phyloP scores from a whole-genome alignment of 2,888 invertebrate species.

The Polydrusus tereticollis region DNA sequence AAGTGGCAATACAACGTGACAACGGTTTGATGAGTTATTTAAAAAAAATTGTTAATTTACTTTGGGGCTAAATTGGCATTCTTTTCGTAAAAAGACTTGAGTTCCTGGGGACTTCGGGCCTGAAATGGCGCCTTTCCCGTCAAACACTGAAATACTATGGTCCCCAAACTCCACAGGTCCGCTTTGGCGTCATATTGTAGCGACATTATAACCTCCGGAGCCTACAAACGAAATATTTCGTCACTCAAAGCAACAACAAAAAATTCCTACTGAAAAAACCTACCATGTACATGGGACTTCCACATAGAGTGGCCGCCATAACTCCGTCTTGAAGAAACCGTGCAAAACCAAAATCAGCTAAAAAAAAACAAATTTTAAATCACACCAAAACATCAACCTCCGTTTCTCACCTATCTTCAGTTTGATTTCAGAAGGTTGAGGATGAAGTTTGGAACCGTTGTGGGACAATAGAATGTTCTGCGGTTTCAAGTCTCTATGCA shows the following conservation, averaged over 20 bases:
- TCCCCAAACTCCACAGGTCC: slow-evolving; percentile 98
- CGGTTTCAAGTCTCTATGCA: slow-evolving; percentile 98
- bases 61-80: slow-evolving; percentile 91
- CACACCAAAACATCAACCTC: neutral
- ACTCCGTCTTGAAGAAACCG: slow-evolving; percentile 98
- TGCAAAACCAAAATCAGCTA: slow-evolving; percentile 99
- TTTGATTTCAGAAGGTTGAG: slow-evolving; percentile 86
- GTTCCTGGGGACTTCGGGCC: slow-evolving; percentile 96
- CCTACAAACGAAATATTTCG: slow-evolving; percentile 70
- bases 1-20: too few species aligned
- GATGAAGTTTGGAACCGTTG: slow-evolving; percentile 75
- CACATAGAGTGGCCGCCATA: slow-evolving; percentile 99
- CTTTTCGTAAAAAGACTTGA: slow-evolving; percentile 97
- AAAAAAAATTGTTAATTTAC: slow-evolving; percentile 70
- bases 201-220: slow-evolving; percentile 99
- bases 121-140: slow-evolving; percentile 99
- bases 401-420: slow-evolving; percentile 94
- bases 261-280: slow-evolving; percentile 54
- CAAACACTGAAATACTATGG: slow-evolving; percentile 90
- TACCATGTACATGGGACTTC: slow-evolving; percentile 99
- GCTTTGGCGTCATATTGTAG: slow-evolving; percentile 99
- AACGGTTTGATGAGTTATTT: too few species aligned
- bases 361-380: slow-evolving; percentile 54
- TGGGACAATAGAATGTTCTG: slow-evolving; percentile 98
- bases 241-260: too few species aligned